Conservation (phyloP, 2,113 vertebrate species). For the Delphinapterus leucas region DNA sequence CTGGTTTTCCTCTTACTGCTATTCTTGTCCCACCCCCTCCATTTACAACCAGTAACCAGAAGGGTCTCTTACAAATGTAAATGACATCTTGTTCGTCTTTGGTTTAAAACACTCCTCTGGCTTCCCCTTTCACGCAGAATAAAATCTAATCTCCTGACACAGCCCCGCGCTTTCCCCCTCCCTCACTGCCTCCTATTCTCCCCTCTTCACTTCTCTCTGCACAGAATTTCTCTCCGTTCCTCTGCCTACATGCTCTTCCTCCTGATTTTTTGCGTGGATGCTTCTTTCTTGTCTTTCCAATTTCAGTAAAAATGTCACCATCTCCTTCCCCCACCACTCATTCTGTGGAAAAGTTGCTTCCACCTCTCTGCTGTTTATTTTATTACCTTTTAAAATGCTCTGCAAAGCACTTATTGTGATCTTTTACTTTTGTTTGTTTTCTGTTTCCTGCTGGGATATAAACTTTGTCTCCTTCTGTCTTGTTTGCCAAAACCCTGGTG, state of each 20-base stretch:
- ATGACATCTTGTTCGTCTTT: neutral
- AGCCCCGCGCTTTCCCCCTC: rapidly evolving
- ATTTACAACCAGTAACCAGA: neutral
- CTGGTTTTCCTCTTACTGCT: neutral
- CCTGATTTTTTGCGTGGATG: neutral
- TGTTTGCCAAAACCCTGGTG: neutral
- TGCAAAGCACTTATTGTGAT: neutral
- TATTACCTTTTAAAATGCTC: neutral
- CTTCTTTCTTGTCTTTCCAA: neutral
- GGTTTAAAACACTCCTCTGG: neutral
- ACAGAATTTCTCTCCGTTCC: neutral
- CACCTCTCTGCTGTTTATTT: neutral
- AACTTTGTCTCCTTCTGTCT: neutral
- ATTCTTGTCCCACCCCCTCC: neutral
- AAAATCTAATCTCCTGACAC: neutral
- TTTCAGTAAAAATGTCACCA: neutral
- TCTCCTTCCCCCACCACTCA: neutral
- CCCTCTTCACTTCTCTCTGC: neutral
- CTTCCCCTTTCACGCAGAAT: neutral
- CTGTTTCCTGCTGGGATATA: neutral
- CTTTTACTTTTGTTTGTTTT: neutral
- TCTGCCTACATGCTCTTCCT: neutral
- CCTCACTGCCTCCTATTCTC: neutral
- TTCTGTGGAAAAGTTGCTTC: neutral
- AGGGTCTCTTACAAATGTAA: neutral